Evolutionary conservation across 2,888 invertebrate species (phyloP).

Genomic region (Thyatira batis): DNA sequence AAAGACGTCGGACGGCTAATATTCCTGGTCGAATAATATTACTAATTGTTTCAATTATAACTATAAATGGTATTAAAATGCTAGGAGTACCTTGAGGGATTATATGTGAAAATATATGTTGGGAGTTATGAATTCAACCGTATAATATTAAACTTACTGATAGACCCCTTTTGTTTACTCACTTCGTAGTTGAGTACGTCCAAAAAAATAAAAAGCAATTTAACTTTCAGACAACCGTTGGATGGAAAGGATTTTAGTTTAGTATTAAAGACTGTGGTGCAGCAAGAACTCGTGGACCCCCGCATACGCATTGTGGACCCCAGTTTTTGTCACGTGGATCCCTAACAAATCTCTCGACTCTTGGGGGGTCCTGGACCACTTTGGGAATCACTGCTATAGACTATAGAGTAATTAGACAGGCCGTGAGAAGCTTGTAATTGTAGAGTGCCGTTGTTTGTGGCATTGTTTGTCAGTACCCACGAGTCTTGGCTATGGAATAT

Average conservation of each 20-base stretch:
- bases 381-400: too few species aligned
- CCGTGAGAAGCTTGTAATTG: not conserved
- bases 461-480: not conserved
- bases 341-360: too few species aligned
- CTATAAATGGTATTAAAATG: slow-evolving; percentile 87
- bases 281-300: too few species aligned
- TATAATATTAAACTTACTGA: slow-evolving; percentile 86
- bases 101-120: slow-evolving; percentile 85
- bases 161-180: too few species aligned
- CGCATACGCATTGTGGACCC: too few species aligned
- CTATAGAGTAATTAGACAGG: not conserved
- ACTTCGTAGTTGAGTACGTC: too few species aligned
- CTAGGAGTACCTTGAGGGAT: slow-evolving; percentile 86
- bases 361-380: too few species aligned
- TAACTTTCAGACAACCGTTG: too few species aligned
- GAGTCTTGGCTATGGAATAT: not conserved
- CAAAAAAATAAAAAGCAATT: too few species aligned
- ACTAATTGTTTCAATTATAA: slow-evolving; percentile 88
- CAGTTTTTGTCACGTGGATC: too few species aligned
- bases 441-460: not conserved
- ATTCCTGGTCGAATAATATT: slow-evolving; percentile 87
- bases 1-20: slow-evolving; percentile 85
- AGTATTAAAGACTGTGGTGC: too few species aligned
- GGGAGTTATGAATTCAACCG: slow-evolving; percentile 84
- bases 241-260: too few species aligned